Percentiles rank a stretch among this genome's conserved stretches.
Conservation (phyloP, 2,113 vertebrate genomes). For the Prunella fulvescens region DNA sequence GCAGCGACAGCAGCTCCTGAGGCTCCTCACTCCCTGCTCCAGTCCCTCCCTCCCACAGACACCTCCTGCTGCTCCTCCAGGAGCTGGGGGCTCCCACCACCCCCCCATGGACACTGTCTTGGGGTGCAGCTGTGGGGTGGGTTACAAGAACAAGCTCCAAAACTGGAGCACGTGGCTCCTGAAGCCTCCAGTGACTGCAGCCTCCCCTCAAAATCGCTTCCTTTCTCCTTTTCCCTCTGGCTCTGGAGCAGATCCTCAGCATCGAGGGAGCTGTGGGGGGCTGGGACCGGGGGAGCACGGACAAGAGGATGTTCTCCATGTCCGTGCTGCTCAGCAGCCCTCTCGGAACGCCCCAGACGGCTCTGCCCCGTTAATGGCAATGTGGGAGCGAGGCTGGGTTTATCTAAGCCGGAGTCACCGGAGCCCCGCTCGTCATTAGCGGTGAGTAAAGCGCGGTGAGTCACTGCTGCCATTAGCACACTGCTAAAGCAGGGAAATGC, state of each 20-base stretch:
- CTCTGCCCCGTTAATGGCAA: background rate
- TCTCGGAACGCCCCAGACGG: background rate
- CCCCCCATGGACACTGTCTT: background rate
- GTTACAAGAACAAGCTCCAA: background rate
- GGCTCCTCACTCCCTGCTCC: background rate
- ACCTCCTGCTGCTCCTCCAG: background rate
- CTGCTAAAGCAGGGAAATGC: background rate
- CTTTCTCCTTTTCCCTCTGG: background rate
- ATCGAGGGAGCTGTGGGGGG: background rate
- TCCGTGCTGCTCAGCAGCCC: background rate
- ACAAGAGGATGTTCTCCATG: background rate
- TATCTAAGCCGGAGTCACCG: background rate
- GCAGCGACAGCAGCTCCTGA: background rate
- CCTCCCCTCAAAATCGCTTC: accelerated
- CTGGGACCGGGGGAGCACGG: background rate
- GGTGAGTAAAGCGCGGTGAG: slow-evolving; percentile 14
- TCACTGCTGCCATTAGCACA: slow-evolving; percentile 7
- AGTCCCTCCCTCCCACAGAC: background rate
- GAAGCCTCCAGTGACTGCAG: background rate
- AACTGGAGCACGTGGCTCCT: background rate
- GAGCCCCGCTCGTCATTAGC: slow-evolving; percentile 3
- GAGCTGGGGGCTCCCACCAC: background rate
- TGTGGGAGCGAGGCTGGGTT: background rate
- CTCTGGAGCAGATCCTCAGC: background rate
- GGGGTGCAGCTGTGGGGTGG: background rate